A percentile compares a stretch with the other conserved stretches of the same genome.
These are phyloP conservation scores for Lochmaea crataegi DNA, from an alignment of 2,888 invertebrate species.

Conservation along the genomic window DNA sequence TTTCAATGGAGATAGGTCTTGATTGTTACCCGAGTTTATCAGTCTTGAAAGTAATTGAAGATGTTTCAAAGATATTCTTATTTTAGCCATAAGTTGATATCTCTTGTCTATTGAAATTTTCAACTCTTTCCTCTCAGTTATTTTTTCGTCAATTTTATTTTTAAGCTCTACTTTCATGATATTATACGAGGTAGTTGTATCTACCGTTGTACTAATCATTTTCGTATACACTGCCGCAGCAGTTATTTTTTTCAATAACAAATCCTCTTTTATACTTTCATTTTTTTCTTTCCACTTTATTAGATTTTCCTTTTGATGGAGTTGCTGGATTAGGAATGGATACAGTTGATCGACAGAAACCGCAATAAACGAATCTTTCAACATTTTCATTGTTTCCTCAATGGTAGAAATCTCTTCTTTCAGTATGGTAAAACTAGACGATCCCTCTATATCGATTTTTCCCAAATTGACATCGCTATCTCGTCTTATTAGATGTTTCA, in stretches of 20 bases:
- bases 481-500: slow-evolving; percentile 64
- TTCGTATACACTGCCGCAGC: slow-evolving; percentile 52
- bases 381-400: slow-evolving; percentile 60
- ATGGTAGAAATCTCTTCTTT: slow-evolving; percentile 60
- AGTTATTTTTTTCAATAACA: slow-evolving; percentile 55
- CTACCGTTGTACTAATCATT: slow-evolving; percentile 56
- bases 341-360: slow-evolving; percentile 64
- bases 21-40: slow-evolving; percentile 34
- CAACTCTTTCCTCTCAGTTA: slow-evolving; percentile 63
- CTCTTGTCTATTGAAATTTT: slow-evolving; percentile 65
- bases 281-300: slow-evolving; percentile 51
- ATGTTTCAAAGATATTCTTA: slow-evolving; percentile 71
- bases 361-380: slow-evolving; percentile 63
- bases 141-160: slow-evolving; percentile 65
- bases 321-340: slow-evolving; percentile 60
- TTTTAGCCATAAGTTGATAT: slow-evolving; percentile 69
- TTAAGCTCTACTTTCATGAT: slow-evolving; percentile 65
- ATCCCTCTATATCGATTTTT: slow-evolving; percentile 48
- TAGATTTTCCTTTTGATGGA: slow-evolving; percentile 54
- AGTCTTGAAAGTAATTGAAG: slow-evolving; percentile 66
- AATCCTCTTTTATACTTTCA: slow-evolving; percentile 50
- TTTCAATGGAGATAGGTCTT: not conserved
- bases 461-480: slow-evolving; percentile 62
- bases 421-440: slow-evolving; percentile 56
- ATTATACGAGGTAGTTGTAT: slow-evolving; percentile 65